Evolutionary conservation across 2,113 vertebrate genomes (phyloP).

Genomic region (Glaucidium brasilianum): DNA sequence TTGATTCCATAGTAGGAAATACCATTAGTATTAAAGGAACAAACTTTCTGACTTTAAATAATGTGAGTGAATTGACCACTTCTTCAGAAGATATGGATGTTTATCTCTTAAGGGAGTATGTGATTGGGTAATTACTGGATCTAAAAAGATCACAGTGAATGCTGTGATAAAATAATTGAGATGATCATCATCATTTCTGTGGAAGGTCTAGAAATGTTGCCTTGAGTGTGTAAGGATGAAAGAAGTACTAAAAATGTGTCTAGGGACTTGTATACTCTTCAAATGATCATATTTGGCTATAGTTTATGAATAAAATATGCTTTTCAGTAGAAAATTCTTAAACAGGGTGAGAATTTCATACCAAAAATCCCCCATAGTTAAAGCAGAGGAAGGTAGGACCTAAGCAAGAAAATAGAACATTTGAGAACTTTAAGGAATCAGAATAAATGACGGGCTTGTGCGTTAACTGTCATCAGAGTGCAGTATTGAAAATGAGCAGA

Average conservation of each 20-base stretch:
- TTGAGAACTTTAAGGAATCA: neutral
- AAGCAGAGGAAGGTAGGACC: neutral
- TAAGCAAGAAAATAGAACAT: neutral
- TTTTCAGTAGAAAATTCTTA: neutral
- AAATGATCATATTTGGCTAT: neutral
- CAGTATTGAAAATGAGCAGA: neutral
- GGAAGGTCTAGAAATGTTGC: slow-evolving; percentile 32
- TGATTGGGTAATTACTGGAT: slow-evolving; percentile 1
- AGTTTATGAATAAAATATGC: neutral
- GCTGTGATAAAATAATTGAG: slow-evolving; percentile 43
- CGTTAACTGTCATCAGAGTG: neutral
- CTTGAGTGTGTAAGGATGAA: slow-evolving; percentile 31
- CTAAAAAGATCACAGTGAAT: slow-evolving; percentile 45
- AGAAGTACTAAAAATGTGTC: slow-evolving; percentile 14
- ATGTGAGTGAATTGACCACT: neutral
- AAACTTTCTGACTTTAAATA: neutral
- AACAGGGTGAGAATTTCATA: neutral
- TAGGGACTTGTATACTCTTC: neutral
- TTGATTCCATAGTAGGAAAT: neutral
- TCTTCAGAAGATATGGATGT: neutral
- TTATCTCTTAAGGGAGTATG: neutral
- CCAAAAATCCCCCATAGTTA: neutral
- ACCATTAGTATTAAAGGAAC: neutral
- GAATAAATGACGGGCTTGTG: neutral
- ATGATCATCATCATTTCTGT: slow-evolving; percentile 24